phyloP scores from a whole-genome alignment of 2,888 invertebrate species.

The Asteroscopus sphinx region DNA sequence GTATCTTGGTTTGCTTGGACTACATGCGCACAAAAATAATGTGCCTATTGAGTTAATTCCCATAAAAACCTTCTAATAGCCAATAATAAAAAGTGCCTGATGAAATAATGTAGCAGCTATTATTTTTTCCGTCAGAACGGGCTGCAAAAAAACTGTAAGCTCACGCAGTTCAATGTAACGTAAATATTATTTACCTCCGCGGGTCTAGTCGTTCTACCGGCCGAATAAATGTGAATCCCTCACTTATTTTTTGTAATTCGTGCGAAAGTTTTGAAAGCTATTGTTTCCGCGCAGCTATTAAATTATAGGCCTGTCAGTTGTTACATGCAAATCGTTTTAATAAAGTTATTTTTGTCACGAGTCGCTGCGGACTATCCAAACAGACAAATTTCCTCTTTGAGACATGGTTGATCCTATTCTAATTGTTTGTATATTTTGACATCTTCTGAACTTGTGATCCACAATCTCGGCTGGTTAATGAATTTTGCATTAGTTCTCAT shows the following conservation, averaged over 20 bases:
- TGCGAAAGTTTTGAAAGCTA: constrained; percentile 3
- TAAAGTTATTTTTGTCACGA: constrained; percentile 11
- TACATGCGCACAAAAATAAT: background rate
- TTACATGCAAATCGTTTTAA: constrained; percentile 5
- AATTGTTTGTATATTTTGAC: no score
- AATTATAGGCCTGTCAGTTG: constrained; percentile 11
- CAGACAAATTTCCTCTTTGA: no score
- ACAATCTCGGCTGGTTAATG: no score
- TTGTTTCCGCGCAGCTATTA: constrained; percentile 4
- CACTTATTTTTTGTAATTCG: constrained; percentile 7
- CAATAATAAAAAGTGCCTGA: constrained; percentile 8
- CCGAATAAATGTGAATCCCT: background rate
- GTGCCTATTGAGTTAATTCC: background rate
- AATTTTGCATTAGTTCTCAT: background rate
- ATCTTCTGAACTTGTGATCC: no score
- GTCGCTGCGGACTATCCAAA: background rate
- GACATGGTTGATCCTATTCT: no score
- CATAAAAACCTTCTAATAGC: constrained; percentile 1
- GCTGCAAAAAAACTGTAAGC: constrained; percentile 4
- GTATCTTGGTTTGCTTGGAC: background rate
- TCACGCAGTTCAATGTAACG: constrained; percentile 16
- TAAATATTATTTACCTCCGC: constrained; percentile 28
- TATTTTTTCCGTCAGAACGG: constrained; percentile 3
- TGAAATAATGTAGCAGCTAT: constrained; percentile 15
- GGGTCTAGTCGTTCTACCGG: background rate